Evolutionary conservation across 2,113 vertebrate genomes (phyloP), one percentile per base, ranked within the genome.

Genomic region (Istiophorus platypterus): DNA sequence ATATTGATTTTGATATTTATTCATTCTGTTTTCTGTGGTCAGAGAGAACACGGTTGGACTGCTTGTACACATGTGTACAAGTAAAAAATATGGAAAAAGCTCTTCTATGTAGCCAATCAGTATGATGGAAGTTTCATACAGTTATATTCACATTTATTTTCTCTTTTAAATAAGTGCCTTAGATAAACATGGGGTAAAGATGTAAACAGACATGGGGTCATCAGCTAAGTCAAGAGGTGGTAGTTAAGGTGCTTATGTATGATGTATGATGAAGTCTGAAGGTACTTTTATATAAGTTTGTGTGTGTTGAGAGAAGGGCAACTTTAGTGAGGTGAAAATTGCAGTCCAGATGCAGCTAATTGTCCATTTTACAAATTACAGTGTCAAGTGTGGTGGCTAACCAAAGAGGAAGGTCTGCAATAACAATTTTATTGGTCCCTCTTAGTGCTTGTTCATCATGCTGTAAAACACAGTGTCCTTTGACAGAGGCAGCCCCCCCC

Each of bases 351-450:
- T 9, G 31, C 47, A 68, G 26, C 49, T 89, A 72, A 92, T 77
- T 70, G 61, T 78, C 59, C 51, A 73, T 80, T 87, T 85, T 82
- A 73, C 29, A 76, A 88, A 90, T 89, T 68, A 87, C 47, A 76
- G 82, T 72, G 86, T 86, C 78, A 86, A 85, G 64, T 82, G 87
- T 74, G 62, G 67, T 66, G 68, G 71, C 77, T 79, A 34, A 66
- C 66, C 76, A 65, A 61, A 81, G 52, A 78, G 56, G 67, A 87
- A 39, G 65, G 72, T 68, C 81, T 72, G 84, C 80, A 84, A 81
- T 87, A 85, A 90, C 73, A 64, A 27, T 83, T 92, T 91, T 89
- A 92, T 85, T 87, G 74, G 77, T 77, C 67, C 26, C 72, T 82
- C 63, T 83, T 84, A 85, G 82, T 78, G 73, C 72, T 72, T 78